Evolutionary conservation across 35 echinoderm and acorn worm species (phyloP).

Genomic region (Apostichopus parvimensis): DNA sequence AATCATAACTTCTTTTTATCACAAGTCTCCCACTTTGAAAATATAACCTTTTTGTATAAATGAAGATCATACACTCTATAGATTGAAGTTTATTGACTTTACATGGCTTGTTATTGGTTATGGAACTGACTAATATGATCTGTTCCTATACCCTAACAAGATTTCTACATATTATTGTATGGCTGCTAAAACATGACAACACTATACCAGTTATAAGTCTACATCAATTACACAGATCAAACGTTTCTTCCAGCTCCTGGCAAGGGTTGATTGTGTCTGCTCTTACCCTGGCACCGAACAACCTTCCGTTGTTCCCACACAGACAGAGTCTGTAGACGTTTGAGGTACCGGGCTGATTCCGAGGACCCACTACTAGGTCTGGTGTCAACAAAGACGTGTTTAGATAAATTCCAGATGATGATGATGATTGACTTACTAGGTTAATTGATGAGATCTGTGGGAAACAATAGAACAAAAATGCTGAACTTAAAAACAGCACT

Average conservation of each 20-base stretch:
- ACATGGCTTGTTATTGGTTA: too few species aligned
- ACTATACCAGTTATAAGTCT: not conserved
- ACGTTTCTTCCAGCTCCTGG: constrained; percentile 27
- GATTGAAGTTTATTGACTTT: too few species aligned
- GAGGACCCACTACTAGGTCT: not conserved
- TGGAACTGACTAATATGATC: too few species aligned
- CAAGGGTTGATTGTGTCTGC: constrained; percentile 10
- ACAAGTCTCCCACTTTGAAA: too few species aligned
- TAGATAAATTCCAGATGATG: constrained; percentile 31
- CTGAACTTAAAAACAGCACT: too few species aligned
- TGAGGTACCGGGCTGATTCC: not conserved
- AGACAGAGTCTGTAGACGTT: constrained; percentile 13
- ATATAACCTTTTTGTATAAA: too few species aligned
- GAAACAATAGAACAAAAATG: not conserved
- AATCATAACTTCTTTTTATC: too few species aligned
- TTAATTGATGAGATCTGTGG: not conserved
- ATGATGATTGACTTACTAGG: constrained; percentile 15
- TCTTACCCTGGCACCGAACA: constrained; percentile 14
- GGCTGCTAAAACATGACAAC: too few species aligned
- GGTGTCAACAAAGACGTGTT: constrained; percentile 1
- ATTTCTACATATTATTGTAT: too few species aligned
- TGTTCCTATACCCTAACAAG: too few species aligned
- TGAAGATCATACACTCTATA: too few species aligned
- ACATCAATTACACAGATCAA: constrained; percentile 25
- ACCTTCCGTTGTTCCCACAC: constrained; percentile 20